phyloP scores from a whole-genome alignment of 2,888 invertebrate species.

The Orchesella flavescens region DNA sequence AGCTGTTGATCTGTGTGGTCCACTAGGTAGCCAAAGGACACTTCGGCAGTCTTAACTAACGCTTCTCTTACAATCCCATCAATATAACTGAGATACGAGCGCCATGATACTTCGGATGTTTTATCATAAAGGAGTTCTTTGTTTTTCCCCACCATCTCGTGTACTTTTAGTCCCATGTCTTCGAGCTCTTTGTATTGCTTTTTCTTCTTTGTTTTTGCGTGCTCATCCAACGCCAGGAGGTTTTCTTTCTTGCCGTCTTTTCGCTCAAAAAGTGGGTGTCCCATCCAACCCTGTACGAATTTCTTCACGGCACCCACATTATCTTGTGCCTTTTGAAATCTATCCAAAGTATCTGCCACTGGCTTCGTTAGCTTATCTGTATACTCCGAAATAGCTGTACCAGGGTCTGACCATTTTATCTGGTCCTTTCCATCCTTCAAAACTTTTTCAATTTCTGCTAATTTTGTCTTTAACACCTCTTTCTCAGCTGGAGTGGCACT shows the following conservation, averaged over 20 bases:
- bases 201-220: slow-evolving; percentile 74
- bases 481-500: slow-evolving; percentile 90
- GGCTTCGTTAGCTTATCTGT: slow-evolving; percentile 84
- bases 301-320: slow-evolving; percentile 87
- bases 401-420: slow-evolving; percentile 87
- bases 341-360: slow-evolving; percentile 85
- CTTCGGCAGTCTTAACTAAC: slow-evolving; percentile 86
- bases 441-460: slow-evolving; percentile 87
- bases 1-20: slow-evolving; percentile 92
- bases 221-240: slow-evolving; percentile 87
- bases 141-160: slow-evolving; percentile 84
- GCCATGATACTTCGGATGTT: slow-evolving; percentile 80
- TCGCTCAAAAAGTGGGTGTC: slow-evolving; percentile 89
- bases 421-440: slow-evolving; percentile 84
- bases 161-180: slow-evolving; percentile 83
- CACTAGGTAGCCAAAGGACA: slow-evolving; percentile 89
- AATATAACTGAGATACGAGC: slow-evolving; percentile 88
- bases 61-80: slow-evolving; percentile 89
- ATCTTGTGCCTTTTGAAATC: slow-evolving; percentile 87
- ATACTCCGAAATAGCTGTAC: slow-evolving; percentile 84
- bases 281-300: slow-evolving; percentile 87
- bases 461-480: slow-evolving; percentile 87
- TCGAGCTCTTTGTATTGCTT: slow-evolving; percentile 82
- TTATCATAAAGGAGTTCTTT: slow-evolving; percentile 82
- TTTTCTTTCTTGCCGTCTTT: slow-evolving; percentile 88